A percentile compares a stretch with the other conserved stretches of the same genome.
Evolutionary conservation across 2,113 vertebrate species (phyloP).

Genomic region (Gobiocypris rarus): DNA sequence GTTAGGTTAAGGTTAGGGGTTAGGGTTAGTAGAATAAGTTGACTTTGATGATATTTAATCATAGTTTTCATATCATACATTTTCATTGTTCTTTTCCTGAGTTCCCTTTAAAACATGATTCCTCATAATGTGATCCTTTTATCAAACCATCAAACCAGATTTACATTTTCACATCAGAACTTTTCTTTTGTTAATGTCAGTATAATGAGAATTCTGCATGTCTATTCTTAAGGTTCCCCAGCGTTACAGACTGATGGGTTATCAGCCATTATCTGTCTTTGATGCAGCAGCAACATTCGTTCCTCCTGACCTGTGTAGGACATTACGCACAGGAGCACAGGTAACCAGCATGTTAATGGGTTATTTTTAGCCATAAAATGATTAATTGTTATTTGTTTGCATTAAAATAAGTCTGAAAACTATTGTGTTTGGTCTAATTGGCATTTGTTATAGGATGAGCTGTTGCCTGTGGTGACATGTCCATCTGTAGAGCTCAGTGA

Average conservation of each 20-base stretch:
- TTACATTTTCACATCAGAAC: too few relatives aligned
- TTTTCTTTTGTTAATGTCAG: too few relatives aligned
- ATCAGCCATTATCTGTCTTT: constrained; percentile 74
- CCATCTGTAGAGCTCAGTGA: constrained; percentile 39
- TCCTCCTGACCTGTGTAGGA: constrained; percentile 67
- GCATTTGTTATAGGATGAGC: constrained; percentile 74
- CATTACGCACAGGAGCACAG: constrained; percentile 79
- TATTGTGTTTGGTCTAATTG: neutral
- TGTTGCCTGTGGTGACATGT: constrained; percentile 55
- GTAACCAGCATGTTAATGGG: constrained; percentile 65
- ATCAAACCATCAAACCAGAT: too few relatives aligned
- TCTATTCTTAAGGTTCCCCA: constrained; percentile 82
- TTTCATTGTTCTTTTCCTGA: too few relatives aligned
- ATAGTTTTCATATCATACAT: too few relatives aligned
- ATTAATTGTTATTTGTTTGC: constrained; percentile 12
- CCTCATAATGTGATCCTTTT: too few relatives aligned
- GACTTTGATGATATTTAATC: neutral
- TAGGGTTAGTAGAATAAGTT: too few relatives aligned
- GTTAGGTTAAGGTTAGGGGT: too few relatives aligned
- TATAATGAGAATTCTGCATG: neutral
- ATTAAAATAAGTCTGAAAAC: neutral
- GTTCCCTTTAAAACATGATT: too few relatives aligned
- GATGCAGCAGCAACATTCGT: constrained; percentile 73
- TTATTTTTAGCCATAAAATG: neutral
- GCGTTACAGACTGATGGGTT: constrained; percentile 80